A percentile compares a stretch with the other conserved stretches of the same genome.
Conservation (phyloP, 2,888 invertebrate genomes). For the Drosophila anceps region DNA sequence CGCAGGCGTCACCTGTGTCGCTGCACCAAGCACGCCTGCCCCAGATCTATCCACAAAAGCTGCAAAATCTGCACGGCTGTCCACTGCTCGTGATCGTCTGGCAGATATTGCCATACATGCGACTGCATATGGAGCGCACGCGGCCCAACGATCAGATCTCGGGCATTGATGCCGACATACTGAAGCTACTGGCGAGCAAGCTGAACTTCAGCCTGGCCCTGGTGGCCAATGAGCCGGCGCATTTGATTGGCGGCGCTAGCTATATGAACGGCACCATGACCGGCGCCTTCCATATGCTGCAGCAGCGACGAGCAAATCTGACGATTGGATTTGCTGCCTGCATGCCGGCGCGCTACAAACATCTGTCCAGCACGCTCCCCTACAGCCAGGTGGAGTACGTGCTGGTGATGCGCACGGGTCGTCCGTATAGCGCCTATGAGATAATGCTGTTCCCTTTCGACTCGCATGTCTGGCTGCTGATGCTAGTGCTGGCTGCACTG, state of each 20-base stretch:
- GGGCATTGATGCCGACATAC: constrained; percentile 58
- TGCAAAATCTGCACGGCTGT: constrained; percentile 72
- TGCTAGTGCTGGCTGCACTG: constrained; percentile 18
- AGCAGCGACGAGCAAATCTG: constrained; percentile 51
- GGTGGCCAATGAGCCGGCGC: constrained; percentile 55
- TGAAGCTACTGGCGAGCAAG: constrained; percentile 46
- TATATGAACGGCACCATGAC: constrained; percentile 57
- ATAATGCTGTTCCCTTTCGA: constrained; percentile 66
- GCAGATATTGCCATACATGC: constrained; percentile 61
- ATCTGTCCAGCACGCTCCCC: constrained; percentile 44
- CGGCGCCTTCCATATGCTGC: constrained; percentile 60
- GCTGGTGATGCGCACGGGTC: constrained; percentile 40
- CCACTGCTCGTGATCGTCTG: constrained; percentile 63
- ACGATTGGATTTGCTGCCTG: constrained; percentile 63
- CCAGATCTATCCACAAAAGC: constrained; percentile 58
- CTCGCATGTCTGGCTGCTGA: constrained; percentile 44
- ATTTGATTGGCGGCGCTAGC: constrained; percentile 49
- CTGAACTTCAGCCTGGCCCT: constrained; percentile 59
- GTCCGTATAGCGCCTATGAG: constrained; percentile 53
- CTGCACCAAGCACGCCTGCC: neutral
- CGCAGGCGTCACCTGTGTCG: constrained; percentile 22
- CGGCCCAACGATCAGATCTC: constrained; percentile 9
- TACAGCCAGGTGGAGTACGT: constrained; percentile 55
- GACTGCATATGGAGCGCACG: constrained; percentile 12
- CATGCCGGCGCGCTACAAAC: constrained; percentile 40